Base-by-base conservation (phyloP, 2,888 invertebrate genomes). In the Noctua fimbriata region DNA sequence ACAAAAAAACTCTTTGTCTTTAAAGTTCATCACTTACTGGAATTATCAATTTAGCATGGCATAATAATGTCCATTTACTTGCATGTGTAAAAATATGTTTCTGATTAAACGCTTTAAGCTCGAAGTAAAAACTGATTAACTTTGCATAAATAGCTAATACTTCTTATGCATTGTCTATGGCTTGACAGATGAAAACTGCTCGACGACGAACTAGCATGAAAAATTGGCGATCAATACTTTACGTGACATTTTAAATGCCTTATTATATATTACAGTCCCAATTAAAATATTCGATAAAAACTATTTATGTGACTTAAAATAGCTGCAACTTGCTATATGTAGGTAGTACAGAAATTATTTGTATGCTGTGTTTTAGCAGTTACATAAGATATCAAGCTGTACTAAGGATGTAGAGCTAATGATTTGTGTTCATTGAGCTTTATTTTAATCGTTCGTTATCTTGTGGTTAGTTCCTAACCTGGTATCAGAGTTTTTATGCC, bases 131-230 rank as follows among this genome's bases (percentile, higher is more conserved):
- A 85, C 70, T 75, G 83, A 83, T 83, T 81, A 83, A 66, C 47
- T 73, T 85, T 73, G 70, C 73, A 77, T 79, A 74, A 79, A 76
- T 76, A 81, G 74, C 73, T 69, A 74, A 84, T 81, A 84, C 71
- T 78, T 86, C 72, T 76, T 75, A 12, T 55, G 73, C 63, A 69
- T 76, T 67, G 86, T 66, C 63, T 52, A 82, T 72, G 70, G 72
- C 63, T 63, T 78, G 86, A 73, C 86, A 85, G 69, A 77, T 70
- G 67, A 85, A 85, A 85, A 78, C 86, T 85, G 83, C 63, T 66
- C 82, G 75, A 70, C 73, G 63, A 52, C 76, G 67, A 52, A 72
- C 76, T 77, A 58, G 78, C 69, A 65, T 86, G 55, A 78, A 32
- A 73, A 76, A 86, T 85, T 73, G 78, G 73, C 66, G 65, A 86